Evolutionary conservation across 2,888 invertebrate genomes (phyloP), one percentile per base, ranked within the genome.

Genomic region (Luffia ferchaultella): DNA sequence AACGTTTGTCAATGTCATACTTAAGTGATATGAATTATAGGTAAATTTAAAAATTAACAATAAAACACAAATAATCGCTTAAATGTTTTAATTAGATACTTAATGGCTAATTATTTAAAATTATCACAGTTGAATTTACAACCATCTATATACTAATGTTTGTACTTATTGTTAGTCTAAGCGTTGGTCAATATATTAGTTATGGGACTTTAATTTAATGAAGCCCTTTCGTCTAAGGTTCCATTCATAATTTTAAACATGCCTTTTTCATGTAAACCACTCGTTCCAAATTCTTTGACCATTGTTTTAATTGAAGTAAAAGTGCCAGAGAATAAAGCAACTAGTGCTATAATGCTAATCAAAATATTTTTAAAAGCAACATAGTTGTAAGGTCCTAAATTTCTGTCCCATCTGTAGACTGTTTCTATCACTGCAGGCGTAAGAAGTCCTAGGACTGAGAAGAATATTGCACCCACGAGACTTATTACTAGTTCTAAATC

Each of bases 401-500:
- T 86, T 15, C 84, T 75, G 7, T 92, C 89, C 89, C 90, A 91
- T 51, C 86, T 79, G 56, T 89, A 87, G 0, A 93, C 86, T 0
- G 88, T 90, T 59, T 94, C 91, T 0, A 93, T 86, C 0, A 90
- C 70, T 0, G 92, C 90, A 15, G 93, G 93, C 20, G 91, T 86
- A 47, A 90, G 76, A 17, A 93, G 85, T 0, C 96, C 95, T 48
- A 90, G 83, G 2, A 88, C 87, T 1, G 91, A 90, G 63, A 90
- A 89, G 63, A 90, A 89, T 15, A 90, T 85, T 1, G 96, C 91
- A 16, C 97, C 97, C 0, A 96, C 93, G 50, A 97, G 82, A 46
- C 95, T 91, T 62, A 97, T 96, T 57, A 96, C 92, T 1, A 95
- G 87, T 53, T 93, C 95, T 55, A 97, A 76, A 62, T 94, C 88